Evolutionary conservation across 2,888 invertebrate genomes (phyloP).

Genomic region (Phragmatobia fuliginosa): DNA sequence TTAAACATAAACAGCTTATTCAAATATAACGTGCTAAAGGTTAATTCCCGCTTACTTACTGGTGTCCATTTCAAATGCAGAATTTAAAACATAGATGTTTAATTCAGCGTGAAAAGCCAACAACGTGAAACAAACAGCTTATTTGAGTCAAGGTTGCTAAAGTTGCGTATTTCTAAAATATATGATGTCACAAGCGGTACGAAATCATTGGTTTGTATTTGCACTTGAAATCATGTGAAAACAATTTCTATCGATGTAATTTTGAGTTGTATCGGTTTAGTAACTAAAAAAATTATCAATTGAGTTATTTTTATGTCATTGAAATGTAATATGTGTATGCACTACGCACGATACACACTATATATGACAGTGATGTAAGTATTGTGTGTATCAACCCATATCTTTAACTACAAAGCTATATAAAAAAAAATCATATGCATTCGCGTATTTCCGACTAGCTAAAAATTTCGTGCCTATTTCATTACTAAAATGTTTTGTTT

Average conservation of each 20-base stretch:
- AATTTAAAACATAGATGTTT: constrained; percentile 42
- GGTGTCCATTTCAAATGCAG: constrained; percentile 25
- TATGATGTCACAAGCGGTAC: background rate
- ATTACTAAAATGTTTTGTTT: too few species aligned
- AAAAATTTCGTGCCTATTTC: too few species aligned
- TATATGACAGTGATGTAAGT: too few species aligned
- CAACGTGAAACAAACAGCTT: constrained; percentile 49
- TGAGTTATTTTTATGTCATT: background rate
- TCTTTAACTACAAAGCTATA: too few species aligned
- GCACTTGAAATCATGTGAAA: background rate
- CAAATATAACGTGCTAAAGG: constrained; percentile 12
- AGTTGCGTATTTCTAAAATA: constrained; percentile 17
- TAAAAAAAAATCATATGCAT: too few species aligned
- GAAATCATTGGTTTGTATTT: background rate
- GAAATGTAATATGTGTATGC: too few species aligned
- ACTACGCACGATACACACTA: too few species aligned
- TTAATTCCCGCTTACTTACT: constrained; percentile 21
- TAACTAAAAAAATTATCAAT: background rate
- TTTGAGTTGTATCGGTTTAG: background rate
- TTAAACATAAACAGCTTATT: constrained; percentile 10
- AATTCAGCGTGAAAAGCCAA: constrained; percentile 51
- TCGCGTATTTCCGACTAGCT: too few species aligned
- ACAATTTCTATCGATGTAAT: background rate
- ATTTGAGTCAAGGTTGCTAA: constrained; percentile 59
- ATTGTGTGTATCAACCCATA: too few species aligned